Conservation (phyloP, 2,113 vertebrate genomes). For the Pandion haliaetus region DNA sequence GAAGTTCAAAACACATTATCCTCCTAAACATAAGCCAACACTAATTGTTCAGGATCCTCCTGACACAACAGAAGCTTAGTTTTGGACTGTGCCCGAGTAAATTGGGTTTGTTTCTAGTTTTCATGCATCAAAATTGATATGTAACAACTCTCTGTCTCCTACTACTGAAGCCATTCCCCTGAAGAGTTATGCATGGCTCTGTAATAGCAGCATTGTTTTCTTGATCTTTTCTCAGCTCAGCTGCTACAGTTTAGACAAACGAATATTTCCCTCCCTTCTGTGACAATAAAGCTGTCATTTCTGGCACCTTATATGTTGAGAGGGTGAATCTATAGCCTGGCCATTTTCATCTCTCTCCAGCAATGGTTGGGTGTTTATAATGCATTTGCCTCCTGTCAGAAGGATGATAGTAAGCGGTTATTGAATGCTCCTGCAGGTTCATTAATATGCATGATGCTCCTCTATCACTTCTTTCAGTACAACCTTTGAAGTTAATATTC, state of each 20-base stretch:
- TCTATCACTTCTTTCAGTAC: conserved; percentile 51
- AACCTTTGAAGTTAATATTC: conserved; percentile 63
- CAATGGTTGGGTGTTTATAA: conserved; percentile 46
- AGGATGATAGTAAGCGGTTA: conserved; percentile 34
- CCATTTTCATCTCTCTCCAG: conserved; percentile 32
- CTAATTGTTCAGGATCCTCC: conserved; percentile 25
- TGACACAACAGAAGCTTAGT: neutral
- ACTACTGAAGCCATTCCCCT: conserved; percentile 2
- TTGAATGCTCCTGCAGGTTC: conserved; percentile 37
- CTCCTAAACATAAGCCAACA: neutral
- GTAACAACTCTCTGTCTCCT: conserved; percentile 11
- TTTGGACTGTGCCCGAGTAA: neutral
- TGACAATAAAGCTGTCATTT: conserved; percentile 62
- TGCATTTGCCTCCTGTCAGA: conserved; percentile 57
- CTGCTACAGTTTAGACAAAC: conserved; percentile 57
- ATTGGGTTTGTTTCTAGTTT: conserved; percentile 38
- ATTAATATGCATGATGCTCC: conserved; percentile 64
- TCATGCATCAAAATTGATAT: conserved; percentile 45
- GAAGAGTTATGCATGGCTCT: conserved; percentile 40
- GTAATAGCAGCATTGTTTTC: conserved; percentile 52
- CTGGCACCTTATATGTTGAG: conserved; percentile 43
- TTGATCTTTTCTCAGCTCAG: conserved; percentile 49
- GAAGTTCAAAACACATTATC: neutral
- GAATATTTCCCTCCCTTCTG: conserved; percentile 47
- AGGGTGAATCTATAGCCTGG: conserved; percentile 49